Conservation (phyloP, 2,888 invertebrate species). For the Molorchus minor region DNA sequence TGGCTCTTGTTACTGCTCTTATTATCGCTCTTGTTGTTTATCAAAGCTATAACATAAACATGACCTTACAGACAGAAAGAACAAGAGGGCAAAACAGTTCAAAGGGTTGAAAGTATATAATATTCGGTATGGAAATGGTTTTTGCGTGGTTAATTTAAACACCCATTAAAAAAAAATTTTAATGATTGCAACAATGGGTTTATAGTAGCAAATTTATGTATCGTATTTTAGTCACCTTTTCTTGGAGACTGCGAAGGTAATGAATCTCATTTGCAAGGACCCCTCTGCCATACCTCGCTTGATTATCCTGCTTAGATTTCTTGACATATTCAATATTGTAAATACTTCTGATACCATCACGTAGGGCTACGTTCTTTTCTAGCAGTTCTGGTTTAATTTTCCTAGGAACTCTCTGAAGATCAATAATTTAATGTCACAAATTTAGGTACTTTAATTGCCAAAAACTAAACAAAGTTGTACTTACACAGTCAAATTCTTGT, state of each 20-base stretch:
- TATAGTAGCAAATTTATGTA: too few species aligned
- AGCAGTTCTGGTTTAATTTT: constrained; percentile 46
- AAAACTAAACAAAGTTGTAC: constrained; percentile 28
- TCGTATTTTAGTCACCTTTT: constrained; percentile 49
- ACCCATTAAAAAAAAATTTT: too few species aligned
- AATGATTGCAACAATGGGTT: too few species aligned
- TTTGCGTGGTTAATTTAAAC: too few species aligned
- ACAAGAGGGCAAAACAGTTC: too few species aligned
- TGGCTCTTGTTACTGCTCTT: too few species aligned
- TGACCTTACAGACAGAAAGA: too few species aligned
- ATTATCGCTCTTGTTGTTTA: too few species aligned
- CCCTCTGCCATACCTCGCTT: constrained; percentile 33
- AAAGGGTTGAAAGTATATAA: too few species aligned
- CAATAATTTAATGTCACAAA: constrained; percentile 1
- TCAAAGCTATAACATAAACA: too few species aligned
- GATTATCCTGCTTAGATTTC: constrained; percentile 42
- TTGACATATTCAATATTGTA: constrained; percentile 41
- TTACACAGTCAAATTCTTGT: constrained; percentile 57
- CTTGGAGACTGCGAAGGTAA: constrained; percentile 50
- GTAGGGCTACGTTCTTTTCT: constrained; percentile 45
- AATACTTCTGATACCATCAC: constrained; percentile 46
- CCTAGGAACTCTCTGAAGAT: constrained; percentile 51
- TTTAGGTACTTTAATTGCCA: neutral
- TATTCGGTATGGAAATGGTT: too few species aligned
- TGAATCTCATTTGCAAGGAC: constrained; percentile 35